Evolutionary conservation across 1,140 invertebrate species (phyloP).

Genomic region (Xylocopa sonorina): DNA sequence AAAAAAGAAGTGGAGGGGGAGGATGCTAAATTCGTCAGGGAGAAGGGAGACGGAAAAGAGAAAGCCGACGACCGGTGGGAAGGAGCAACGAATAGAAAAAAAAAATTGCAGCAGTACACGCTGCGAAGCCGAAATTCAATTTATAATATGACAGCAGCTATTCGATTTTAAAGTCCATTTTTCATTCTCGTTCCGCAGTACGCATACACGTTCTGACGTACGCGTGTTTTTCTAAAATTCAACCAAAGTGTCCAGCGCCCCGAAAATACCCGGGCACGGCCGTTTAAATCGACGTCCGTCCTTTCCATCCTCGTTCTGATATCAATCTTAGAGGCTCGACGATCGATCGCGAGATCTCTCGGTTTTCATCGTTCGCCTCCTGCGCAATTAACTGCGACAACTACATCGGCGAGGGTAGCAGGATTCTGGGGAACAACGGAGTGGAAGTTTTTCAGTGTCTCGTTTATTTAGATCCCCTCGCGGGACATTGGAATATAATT

Average conservation of each 20-base stretch:
- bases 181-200: slow-evolving; percentile 70
- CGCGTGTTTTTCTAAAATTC: slow-evolving; percentile 68
- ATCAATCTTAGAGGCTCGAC: slow-evolving; percentile 30
- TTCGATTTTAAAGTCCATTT: slow-evolving; percentile 79
- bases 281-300: slow-evolving; percentile 56
- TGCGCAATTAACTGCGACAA: neutral
- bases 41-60: slow-evolving; percentile 66
- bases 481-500: no score
- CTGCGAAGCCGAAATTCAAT: slow-evolving; percentile 76
- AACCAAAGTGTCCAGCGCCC: slow-evolving; percentile 60
- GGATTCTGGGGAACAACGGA: neutral
- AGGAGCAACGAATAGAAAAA: slow-evolving; percentile 51
- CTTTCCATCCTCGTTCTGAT: slow-evolving; percentile 31
- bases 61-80: slow-evolving; percentile 57
- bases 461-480: no score
- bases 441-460: no score
- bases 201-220: slow-evolving; percentile 63
- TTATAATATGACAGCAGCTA: slow-evolving; percentile 78
- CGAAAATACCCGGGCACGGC: slow-evolving; percentile 60
- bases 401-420: neutral
- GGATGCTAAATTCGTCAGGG: slow-evolving; percentile 62
- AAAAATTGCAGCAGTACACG: slow-evolving; percentile 63
- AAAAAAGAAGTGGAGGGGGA: neutral
- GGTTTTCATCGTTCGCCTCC: neutral
- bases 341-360: slow-evolving; percentile 4